phyloP scores from a whole-genome alignment of 2,113 vertebrate genomes.

The Hymenochirus boettgeri region DNA sequence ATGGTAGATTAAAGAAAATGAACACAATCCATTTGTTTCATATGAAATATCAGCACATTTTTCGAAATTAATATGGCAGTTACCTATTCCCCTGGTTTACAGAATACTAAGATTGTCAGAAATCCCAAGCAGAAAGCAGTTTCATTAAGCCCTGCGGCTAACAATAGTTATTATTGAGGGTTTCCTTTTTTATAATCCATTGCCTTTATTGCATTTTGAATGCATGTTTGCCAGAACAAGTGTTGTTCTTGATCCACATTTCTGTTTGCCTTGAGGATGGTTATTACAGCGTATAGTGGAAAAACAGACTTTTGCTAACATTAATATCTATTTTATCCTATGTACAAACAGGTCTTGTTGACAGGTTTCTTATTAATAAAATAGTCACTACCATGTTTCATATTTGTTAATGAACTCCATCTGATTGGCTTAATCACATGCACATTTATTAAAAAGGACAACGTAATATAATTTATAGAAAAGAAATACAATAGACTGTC shows the following conservation, averaged over 20 bases:
- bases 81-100: slow-evolving; percentile 32
- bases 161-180: slow-evolving; percentile 40
- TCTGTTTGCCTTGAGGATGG: slow-evolving; percentile 23
- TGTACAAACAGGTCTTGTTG: too few relatives aligned
- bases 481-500: too few relatives aligned
- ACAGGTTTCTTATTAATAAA: too few relatives aligned
- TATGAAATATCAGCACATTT: slow-evolving; percentile 30
- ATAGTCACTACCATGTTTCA: too few relatives aligned
- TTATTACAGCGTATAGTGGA: slow-evolving; percentile 5
- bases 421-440: too few relatives aligned
- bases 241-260: slow-evolving; percentile 36
- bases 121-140: slow-evolving; percentile 32
- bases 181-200: slow-evolving; percentile 37
- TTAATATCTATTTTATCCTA: not conserved
- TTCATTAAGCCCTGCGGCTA: slow-evolving; percentile 32
- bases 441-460: too few relatives aligned
- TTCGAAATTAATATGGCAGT: slow-evolving; percentile 34
- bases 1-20: too few relatives aligned
- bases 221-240: slow-evolving; percentile 40
- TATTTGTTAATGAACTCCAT: too few relatives aligned
- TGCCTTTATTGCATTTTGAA: slow-evolving; percentile 38
- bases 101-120: slow-evolving; percentile 32
- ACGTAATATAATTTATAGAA: too few relatives aligned
- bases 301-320: not conserved
- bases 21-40: not conserved